Evolutionary conservation across 2,113 vertebrate species (phyloP).

Genomic region (Chionodraco myersi): DNA sequence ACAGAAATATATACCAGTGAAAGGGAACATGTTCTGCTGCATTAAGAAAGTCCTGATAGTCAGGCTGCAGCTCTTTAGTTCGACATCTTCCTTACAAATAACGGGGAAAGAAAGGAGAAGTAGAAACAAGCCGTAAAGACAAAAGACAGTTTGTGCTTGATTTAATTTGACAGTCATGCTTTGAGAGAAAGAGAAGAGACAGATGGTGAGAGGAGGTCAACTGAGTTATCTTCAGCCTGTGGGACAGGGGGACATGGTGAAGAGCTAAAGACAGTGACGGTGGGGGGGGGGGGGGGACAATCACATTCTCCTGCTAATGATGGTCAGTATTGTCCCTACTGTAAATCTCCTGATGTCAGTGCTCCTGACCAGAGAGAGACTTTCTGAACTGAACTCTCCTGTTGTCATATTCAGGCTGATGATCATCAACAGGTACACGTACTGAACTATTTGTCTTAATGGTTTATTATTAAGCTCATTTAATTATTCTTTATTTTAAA

Average conservation of each 20-base stretch:
- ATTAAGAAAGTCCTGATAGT: background rate
- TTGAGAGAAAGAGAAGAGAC: background rate
- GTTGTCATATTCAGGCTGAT: background rate
- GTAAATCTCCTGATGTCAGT: background rate
- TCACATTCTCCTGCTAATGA: constrained; percentile 21
- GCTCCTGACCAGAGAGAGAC: background rate
- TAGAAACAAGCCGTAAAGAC: accelerated
- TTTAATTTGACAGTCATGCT: constrained; percentile 42
- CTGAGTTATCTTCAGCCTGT: too few species aligned
- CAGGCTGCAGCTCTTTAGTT: background rate
- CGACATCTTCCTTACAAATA: background rate
- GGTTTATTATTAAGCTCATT: too few species aligned
- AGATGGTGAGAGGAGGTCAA: too few species aligned
- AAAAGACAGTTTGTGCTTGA: constrained; percentile 12
- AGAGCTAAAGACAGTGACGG: constrained; percentile 58
- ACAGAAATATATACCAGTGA: constrained; percentile 1
- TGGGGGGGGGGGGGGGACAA: constrained; percentile 30
- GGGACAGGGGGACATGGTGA: too few species aligned
- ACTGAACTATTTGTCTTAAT: too few species aligned
- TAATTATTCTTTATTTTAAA: too few species aligned
- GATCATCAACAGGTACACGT: too few species aligned
- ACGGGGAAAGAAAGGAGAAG: background rate
- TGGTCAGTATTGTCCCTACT: too few species aligned
- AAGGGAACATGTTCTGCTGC: background rate
- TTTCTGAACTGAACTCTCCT: background rate